Base-by-base conservation (phyloP, 2,797 vertebrate species). In the Lepus townsendii region DNA sequence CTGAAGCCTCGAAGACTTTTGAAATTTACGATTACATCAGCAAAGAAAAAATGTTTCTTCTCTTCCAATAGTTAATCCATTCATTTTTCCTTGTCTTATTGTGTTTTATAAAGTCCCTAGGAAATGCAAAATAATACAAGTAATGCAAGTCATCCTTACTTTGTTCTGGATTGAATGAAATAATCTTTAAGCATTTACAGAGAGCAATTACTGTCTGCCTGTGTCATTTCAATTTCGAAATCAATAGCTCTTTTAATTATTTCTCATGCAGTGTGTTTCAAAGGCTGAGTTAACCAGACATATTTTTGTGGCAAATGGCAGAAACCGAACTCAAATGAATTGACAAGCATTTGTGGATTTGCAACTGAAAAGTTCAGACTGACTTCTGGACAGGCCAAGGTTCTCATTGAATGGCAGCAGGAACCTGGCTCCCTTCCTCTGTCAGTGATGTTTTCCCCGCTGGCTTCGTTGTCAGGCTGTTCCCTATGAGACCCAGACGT, bases 221-320 rank as follows among this genome's bases (percentile, higher is more conserved):
- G 38, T 89, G 57, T 50, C 22, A 9, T 63, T 63, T 87, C 60
- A 80, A 63, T 62, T 86, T 93, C 42, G 72, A 82, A 91, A 62
- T 19, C n/a, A 57, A 19, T 0, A n/a, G 2, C 71, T 89, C 26
- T 63, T 35, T 63, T 76, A 73, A 19, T 71, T 8, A 22, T 78
- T 84, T 94, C 19, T 80, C 35, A 17, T 19, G 6, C 16, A n/a
- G 9, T n/a, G 19, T 83, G 11, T 72, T 76, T 88, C 57, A n/a
- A 78, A 87, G 62, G 47, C 62, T 50, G 54, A 65, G 69, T 69
- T 84, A 62, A 7, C 68, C 71, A 62, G 47, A 91, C 80, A 66
- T 52, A 3, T 6, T 73, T 65, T 3, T 14, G 17, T 52, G 35
- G 13, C 2, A 17, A 66, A 7, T 42, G 27, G 26, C 4, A 77